Evolutionary conservation across 2,797 vertebrate genomes (phyloP).

Genomic region (Xenops minutus): DNA sequence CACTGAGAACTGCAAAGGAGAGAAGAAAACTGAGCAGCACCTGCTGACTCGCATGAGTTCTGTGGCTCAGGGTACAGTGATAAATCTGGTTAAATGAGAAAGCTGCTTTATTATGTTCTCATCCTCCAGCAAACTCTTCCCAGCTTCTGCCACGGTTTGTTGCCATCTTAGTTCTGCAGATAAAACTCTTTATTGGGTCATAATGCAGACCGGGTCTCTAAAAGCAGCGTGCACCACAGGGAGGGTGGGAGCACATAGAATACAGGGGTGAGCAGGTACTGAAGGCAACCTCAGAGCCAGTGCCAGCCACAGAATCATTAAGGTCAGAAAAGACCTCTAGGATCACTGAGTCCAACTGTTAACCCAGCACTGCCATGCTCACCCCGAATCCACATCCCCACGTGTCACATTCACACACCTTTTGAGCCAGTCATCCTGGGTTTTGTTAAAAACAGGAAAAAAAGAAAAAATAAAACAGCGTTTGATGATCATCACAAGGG

Average conservation of each 20-base stretch:
- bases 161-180: slow-evolving; percentile 31
- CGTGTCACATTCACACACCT: not conserved
- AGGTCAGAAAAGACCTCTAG: not conserved
- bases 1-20: not conserved
- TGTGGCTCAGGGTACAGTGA: not conserved
- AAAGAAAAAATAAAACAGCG: not conserved
- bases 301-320: not conserved
- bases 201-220: not conserved
- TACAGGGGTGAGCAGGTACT: not conserved
- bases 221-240: not conserved
- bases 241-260: not conserved
- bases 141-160: not conserved
- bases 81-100: slow-evolving; percentile 40
- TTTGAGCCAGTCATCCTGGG: not conserved
- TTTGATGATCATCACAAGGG: not conserved
- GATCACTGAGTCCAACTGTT: not conserved
- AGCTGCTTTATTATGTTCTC: slow-evolving; percentile 27
- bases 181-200: slow-evolving; percentile 42
- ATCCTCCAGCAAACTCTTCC: slow-evolving; percentile 8
- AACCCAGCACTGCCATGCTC: not conserved
- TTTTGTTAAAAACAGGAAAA: not conserved
- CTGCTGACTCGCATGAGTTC: not conserved
- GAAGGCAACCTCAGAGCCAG: not conserved
- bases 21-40: not conserved
- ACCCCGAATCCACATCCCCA: not conserved